These are phyloP conservation scores for Celastrina argiolus DNA, from an alignment of 2,888 invertebrate genomes.

Conservation along the genomic window DNA sequence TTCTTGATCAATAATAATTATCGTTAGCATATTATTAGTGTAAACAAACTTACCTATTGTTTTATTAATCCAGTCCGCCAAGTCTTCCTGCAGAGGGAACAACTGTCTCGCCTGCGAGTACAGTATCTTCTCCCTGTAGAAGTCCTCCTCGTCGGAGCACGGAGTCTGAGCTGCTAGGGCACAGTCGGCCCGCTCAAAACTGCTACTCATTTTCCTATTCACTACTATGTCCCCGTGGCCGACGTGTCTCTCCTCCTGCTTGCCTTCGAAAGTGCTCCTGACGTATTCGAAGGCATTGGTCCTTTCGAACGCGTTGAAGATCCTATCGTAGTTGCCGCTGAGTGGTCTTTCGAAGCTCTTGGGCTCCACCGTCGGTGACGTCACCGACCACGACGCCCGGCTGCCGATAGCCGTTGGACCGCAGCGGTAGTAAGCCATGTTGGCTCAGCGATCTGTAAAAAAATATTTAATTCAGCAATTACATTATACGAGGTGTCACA, in stretches of 20 bases:
- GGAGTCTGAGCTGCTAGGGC: constrained; percentile 73
- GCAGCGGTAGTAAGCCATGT: constrained; percentile 69
- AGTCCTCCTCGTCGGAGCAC: constrained; percentile 79
- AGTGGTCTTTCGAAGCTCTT: constrained; percentile 63
- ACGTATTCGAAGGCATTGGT: constrained; percentile 73
- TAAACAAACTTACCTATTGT: constrained; percentile 87
- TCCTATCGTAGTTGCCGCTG: constrained; percentile 70
- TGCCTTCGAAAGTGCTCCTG: constrained; percentile 47
- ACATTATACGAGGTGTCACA: background rate
- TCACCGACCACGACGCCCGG: constrained; percentile 79
- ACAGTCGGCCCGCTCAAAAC: constrained; percentile 70
- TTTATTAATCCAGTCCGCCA: constrained; percentile 93
- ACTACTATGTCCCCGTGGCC: constrained; percentile 67
- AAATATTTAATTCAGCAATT: constrained; percentile 26
- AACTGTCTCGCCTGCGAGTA: constrained; percentile 88
- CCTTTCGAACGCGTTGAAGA: constrained; percentile 72
- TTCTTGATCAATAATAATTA: too few relatives aligned
- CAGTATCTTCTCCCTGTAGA: constrained; percentile 84
- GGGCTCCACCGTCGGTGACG: constrained; percentile 45
- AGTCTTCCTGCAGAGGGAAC: constrained; percentile 89
- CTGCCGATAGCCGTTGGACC: constrained; percentile 68
- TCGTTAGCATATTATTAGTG: too few relatives aligned
- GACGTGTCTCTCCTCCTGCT: constrained; percentile 49
- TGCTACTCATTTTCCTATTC: constrained; percentile 67
- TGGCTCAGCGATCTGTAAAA: constrained; percentile 45